Evolutionary conservation across 2,797 vertebrate species (phyloP).

Genomic region (Ficedula albicollis): DNA sequence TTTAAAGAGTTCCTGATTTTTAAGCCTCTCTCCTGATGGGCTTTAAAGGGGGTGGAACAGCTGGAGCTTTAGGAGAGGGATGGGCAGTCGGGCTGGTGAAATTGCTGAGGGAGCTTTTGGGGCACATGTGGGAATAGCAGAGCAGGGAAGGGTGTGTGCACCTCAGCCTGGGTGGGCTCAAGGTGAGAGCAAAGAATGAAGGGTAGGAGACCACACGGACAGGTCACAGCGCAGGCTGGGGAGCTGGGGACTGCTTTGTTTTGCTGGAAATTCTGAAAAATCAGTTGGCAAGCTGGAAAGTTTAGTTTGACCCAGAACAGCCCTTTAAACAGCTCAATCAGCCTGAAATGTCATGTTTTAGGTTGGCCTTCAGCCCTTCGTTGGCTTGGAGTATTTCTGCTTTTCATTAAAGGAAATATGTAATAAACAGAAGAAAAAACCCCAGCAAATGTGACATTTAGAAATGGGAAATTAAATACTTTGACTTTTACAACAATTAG

Average conservation of each 20-base stretch:
- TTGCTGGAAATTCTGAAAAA: slow-evolving; percentile 58
- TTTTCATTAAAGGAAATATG: slow-evolving; percentile 70
- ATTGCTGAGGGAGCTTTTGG: neutral
- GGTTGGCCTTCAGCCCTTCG: neutral
- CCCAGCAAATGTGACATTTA: slow-evolving; percentile 48
- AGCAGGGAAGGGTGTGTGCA: neutral
- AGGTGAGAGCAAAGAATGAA: neutral
- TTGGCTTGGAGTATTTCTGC: slow-evolving; percentile 46
- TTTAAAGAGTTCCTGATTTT: neutral
- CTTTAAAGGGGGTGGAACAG: neutral
- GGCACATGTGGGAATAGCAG: accelerated
- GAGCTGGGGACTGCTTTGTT: neutral
- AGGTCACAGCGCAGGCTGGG: neutral
- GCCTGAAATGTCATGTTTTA: slow-evolving; percentile 50
- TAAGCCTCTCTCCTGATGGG: neutral
- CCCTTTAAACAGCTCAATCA: slow-evolving; percentile 31
- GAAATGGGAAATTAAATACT: slow-evolving; percentile 41
- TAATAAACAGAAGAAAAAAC: slow-evolving; percentile 2
- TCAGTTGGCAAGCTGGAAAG: slow-evolving; percentile 27
- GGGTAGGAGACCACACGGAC: accelerated
- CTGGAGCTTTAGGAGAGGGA: neutral
- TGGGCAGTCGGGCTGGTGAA: neutral
- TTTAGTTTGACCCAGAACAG: slow-evolving; percentile 48
- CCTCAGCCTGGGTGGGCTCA: neutral
- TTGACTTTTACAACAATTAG: slow-evolving; percentile 48